Evolutionary conservation across 2,888 invertebrate species (phyloP), one percentile per base, ranked within the genome.

Genomic region (Thyatira batis): DNA sequence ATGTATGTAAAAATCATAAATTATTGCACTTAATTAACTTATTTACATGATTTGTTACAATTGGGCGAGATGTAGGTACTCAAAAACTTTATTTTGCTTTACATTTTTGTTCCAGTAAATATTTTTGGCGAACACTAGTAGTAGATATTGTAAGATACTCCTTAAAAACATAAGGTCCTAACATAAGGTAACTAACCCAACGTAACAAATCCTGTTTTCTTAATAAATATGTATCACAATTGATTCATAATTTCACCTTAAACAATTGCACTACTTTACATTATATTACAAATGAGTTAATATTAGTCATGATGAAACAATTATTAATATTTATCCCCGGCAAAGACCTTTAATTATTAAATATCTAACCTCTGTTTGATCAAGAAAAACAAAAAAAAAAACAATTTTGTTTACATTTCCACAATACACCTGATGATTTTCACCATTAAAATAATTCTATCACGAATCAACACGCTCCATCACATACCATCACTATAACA

Each of bases 161-260:
- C n/a, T n/a, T n/a, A n/a, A n/a, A n/a, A 17, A 17, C 2, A 13
- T 13, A 4, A 13, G n/a, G 11, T 39, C 17, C 1, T 39, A 8
- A 17, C 2, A 17, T 5, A 33, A 17, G 5, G 13, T 3, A 33
- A n/a, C n/a, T n/a, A n/a, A n/a, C n/a, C n/a, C n/a, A n/a, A 39
- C 13, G 39, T 39, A 39, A 39, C 13, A 39, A 39, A 56, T 25
- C 20, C 39, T 52, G 20, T 50, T 61, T 57, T 52, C 78, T 78
- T 79, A 79, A 67, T 58, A 69, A 70, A 75, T 84, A 89, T 72
- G 75, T 89, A 90, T 89, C 89, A 89, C 89, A 90, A 85, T 89
- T 70, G 80, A 85, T 85, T 89, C 80, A 82, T 85, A 83, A 82
- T 79, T 76, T 64, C 66, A 68, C 55, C 59, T 73, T 71, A 69